Evolutionary conservation across 2,888 invertebrate species (phyloP).

Genomic region (Rhamnusium bicolor): DNA sequence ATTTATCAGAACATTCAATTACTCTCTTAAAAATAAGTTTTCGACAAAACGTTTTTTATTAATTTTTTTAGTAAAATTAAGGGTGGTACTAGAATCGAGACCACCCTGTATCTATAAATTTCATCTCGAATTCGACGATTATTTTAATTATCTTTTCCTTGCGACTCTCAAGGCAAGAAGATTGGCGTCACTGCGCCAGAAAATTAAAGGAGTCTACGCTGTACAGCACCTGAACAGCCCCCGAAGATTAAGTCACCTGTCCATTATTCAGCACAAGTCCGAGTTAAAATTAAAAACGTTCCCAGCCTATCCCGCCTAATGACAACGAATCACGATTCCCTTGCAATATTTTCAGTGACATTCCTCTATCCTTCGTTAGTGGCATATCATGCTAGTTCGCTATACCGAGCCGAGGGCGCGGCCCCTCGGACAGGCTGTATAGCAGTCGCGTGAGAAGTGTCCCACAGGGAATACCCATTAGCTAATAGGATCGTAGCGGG

Average conservation of each 20-base stretch:
- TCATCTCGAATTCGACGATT: too few relatives aligned
- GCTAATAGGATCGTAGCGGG: conserved; percentile 58
- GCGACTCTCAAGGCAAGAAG: neutral
- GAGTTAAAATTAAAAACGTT: neutral
- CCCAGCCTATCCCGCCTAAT: neutral
- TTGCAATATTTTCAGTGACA: conserved; percentile 13
- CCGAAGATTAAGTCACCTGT: neutral
- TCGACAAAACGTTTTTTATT: too few relatives aligned
- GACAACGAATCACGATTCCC: conserved; percentile 24
- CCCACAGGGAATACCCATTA: conserved; percentile 61
- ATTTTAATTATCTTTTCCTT: too few relatives aligned
- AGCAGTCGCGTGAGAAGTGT: conserved; percentile 55
- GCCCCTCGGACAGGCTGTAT: conserved; percentile 19
- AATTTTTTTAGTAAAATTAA: too few relatives aligned
- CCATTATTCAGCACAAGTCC: neutral
- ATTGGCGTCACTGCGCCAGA: neutral
- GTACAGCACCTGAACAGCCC: neutral
- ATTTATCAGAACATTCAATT: too few relatives aligned
- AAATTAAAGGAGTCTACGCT: neutral
- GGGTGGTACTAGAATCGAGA: too few relatives aligned
- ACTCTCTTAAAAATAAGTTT: too few relatives aligned
- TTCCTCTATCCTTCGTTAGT: conserved; percentile 5
- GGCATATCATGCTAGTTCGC: conserved; percentile 4
- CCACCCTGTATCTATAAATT: too few relatives aligned
- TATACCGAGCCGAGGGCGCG: conserved; percentile 11